A percentile compares a stretch with the other conserved stretches of the same genome.
These are phyloP conservation scores for Menidia menidia DNA, from an alignment of 2,797 vertebrate species.

Conservation along the genomic window DNA sequence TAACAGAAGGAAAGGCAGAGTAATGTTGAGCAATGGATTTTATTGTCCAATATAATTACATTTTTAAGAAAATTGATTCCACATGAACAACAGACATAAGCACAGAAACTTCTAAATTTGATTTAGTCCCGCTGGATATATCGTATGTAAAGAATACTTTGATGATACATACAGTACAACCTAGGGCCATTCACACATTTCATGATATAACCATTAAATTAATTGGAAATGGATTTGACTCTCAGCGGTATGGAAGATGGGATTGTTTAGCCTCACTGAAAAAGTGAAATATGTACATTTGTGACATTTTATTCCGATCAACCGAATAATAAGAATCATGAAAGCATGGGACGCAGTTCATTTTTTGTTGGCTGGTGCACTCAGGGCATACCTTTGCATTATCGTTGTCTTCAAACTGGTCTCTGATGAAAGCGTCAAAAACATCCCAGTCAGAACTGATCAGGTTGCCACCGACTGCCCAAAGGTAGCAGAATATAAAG, in stretches of 20 bases:
- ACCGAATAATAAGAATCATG: not conserved
- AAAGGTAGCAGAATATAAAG: slow-evolving; percentile 88
- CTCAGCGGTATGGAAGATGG: not conserved
- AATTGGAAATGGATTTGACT: not conserved
- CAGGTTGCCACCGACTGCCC: slow-evolving; percentile 87
- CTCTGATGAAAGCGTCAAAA: slow-evolving; percentile 85
- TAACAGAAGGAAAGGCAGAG: not conserved
- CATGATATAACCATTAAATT: not conserved
- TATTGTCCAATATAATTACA: not conserved
- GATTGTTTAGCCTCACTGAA: not conserved
- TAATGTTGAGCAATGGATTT: not conserved
- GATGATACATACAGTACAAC: not conserved
- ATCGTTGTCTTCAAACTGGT: slow-evolving; percentile 84
- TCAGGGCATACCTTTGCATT: slow-evolving; percentile 79
- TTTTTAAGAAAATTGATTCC: not conserved
- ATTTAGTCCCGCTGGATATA: not conserved
- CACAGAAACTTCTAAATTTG: not conserved
- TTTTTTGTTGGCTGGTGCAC: not conserved
- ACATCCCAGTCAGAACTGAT: slow-evolving; percentile 80
- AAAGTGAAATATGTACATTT: not conserved
- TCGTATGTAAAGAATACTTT: not conserved
- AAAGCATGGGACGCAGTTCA: not conserved
- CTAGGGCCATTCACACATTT: not conserved
- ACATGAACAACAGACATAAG: not conserved
- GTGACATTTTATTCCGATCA: not conserved